Base-by-base conservation (phyloP, 1,140 invertebrate genomes). In the Drosophila auraria region DNA sequence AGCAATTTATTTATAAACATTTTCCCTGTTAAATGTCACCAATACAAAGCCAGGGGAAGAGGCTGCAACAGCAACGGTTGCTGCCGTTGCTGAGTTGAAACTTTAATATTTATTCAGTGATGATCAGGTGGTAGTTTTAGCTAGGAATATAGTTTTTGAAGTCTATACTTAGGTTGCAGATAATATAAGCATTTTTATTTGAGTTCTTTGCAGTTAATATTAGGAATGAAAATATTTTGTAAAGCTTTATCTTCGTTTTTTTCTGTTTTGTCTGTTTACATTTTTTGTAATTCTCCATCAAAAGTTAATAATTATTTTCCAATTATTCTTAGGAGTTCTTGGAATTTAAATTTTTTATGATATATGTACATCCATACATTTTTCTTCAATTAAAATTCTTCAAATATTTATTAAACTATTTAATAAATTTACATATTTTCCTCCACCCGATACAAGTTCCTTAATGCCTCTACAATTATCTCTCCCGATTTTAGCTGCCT, bases 1-100 rank as follows among this genome's bases (percentile, higher is more conserved):
- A n/a, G 60, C 83, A 82, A 87, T 83, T 83, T 87, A 87, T 78
- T 80, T 87, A 71, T 83, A 87, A 83, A 87, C 73, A 87, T 87
- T 89, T 87, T 38, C 58, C 64, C 53, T 68, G 69, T 57, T 61
- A 81, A 84, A 78, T 84, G 81, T 74, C 60, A 70, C 66, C 61
- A 45, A 49, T 20, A 27, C 54, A 14, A 73, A 8, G 47, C 1
- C 17, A 4, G 33, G 49, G 49, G 49, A 27, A 63, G 33, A 23
- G 20, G 9, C 9, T 17, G 36, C 25, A 33, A 20, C 33, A 20
- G 51, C 38, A 51, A 40, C 27, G 20, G 20, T 20, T 20, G 20
- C 20, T 27, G 20, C n/a, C 8, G 12, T 56, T 38, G 25, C 20
- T 17, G 14, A 5, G 12, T 27, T 4, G n/a, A 59, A 62, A 12